Percentiles rank a stretch among this genome's conserved stretches.
Conservation (phyloP, 2,113 vertebrate species). For the Cyprinodon brontotheroides region DNA sequence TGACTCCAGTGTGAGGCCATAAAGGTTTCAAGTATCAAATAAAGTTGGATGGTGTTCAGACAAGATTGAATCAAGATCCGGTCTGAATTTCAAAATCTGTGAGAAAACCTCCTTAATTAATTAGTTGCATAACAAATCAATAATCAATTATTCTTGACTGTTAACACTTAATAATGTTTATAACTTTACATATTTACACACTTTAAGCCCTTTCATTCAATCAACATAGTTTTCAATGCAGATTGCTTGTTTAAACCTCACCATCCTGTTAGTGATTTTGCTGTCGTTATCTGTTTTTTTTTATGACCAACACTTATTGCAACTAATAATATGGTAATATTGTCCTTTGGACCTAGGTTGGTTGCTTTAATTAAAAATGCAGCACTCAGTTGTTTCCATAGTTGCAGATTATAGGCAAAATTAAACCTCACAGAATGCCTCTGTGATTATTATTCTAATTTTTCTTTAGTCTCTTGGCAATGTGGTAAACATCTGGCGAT, state of each 20-base stretch:
- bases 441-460: background rate
- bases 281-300: background rate
- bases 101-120: too few relatives aligned
- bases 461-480: too few relatives aligned
- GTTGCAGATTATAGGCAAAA: background rate
- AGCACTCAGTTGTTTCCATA: background rate
- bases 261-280: background rate
- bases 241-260: background rate
- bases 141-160: background rate
- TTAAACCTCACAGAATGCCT: background rate
- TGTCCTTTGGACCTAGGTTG: too few relatives aligned
- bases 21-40: background rate
- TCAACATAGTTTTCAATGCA: background rate
- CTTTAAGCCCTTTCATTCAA: background rate
- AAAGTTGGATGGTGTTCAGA: background rate
- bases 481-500: too few relatives aligned
- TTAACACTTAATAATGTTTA: background rate
- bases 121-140: background rate
- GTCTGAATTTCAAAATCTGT: background rate
- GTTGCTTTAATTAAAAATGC: background rate
- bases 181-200: background rate
- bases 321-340: background rate
- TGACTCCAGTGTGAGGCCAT: background rate
- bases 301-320: too few relatives aligned
- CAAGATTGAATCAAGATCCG: background rate